phyloP scores from a whole-genome alignment of 2,888 invertebrate species.

The Atethmia centrago region DNA sequence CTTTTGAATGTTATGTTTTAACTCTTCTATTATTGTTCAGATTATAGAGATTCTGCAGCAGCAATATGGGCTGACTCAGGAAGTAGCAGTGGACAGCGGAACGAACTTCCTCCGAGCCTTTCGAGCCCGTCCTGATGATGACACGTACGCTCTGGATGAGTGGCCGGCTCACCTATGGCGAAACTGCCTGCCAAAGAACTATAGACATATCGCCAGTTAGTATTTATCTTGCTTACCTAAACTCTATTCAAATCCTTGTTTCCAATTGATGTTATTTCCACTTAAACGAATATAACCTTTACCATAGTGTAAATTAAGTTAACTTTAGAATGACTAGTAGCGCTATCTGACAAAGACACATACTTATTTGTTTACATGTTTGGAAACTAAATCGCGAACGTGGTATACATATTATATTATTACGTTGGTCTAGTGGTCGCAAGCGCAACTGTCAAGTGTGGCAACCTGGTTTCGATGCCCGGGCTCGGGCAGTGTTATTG shows the following conservation, averaged over 20 bases:
- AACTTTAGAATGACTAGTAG: not conserved
- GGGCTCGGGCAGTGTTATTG: not conserved
- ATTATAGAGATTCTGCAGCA: conserved; percentile 88
- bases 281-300: not conserved
- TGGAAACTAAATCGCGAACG: not conserved
- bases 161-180: conserved; percentile 95
- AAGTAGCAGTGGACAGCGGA: conserved; percentile 92
- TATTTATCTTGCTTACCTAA: conserved; percentile 53
- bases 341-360: not conserved
- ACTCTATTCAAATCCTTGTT: not conserved
- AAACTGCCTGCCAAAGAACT: conserved; percentile 93
- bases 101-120: conserved; percentile 93
- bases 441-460: not conserved
- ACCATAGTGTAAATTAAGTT: not conserved
- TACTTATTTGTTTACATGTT: not conserved
- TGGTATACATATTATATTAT: not conserved
- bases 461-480: not conserved
- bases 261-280: not conserved
- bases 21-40: conserved; percentile 74
- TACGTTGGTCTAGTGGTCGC: not conserved
- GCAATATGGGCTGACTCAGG: conserved; percentile 92
- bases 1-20: not conserved
- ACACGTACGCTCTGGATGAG: conserved; percentile 92
- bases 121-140: conserved; percentile 95
- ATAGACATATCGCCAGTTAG: conserved; percentile 93